Base-by-base conservation (phyloP, 2,113 vertebrate species). In the Athene noctua region DNA sequence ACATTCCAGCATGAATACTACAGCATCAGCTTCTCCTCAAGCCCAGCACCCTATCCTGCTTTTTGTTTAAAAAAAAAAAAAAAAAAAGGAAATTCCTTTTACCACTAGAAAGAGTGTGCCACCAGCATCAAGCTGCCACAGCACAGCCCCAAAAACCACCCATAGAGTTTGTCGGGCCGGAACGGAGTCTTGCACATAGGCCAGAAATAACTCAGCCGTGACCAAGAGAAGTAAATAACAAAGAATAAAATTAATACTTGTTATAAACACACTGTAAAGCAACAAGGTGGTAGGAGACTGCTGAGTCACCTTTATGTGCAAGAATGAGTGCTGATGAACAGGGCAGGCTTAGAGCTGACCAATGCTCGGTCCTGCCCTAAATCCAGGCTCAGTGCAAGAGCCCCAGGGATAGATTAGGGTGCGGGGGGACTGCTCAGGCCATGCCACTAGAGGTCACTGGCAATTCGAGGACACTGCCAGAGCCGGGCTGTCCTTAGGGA, bases 381-480 rank as follows among this genome's bases (percentile, higher is more conserved):
- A 62, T 6, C 32, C 61, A 7, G 29, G 3, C 15, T 11, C 74
- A 13, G 67, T 2, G 54, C 36, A 6, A 59, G 61, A 75, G 36
- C 22, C 30, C 12, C 8, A 3, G 23, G 30, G 52, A 15, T 5
- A 2, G 46, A 52, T 71, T 3, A 73, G 70, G 52, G 26, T 47
- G 21, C 55, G 32, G 55, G 57, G 27, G 62, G 38, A 68, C 7
- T 8, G 87, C 36, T 11, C 29, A 3, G 74, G 67, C 57, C 11
- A 49, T 23, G 49, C 94, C 96, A 72, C 90, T 36, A 90, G 96
- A 63, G 80, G 86, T 71, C 94, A 72, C 71, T 55, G 63, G 79
- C 88, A 79, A 71, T 8, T 26, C 61, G 10, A 84, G 36, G 59
- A 44, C 80, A 54, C 62, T 49, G 0, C 51, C 30, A 29, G 65